Percentiles rank a stretch among this genome's conserved stretches.
Evolutionary conservation across 1,140 invertebrate species (phyloP).

Genomic region (Brachionus angularis): DNA sequence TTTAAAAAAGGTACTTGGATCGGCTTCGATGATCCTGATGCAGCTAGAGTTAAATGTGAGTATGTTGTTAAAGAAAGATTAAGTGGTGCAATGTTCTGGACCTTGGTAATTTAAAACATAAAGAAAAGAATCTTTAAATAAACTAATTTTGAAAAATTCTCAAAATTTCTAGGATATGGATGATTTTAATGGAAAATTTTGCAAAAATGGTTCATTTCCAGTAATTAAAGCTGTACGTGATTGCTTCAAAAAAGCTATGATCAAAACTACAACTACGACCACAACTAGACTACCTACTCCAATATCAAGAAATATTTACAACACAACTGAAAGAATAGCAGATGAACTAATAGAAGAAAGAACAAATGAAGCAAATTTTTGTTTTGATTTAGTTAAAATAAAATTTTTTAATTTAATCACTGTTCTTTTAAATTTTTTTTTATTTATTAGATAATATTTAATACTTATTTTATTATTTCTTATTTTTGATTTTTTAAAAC

Average conservation of each 20-base stretch:
- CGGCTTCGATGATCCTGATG: slow-evolving; percentile 42
- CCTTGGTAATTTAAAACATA: not conserved
- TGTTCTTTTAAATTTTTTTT: too few species aligned
- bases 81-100: slow-evolving; percentile 38
- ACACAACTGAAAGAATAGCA: not conserved
- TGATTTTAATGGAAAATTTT: slow-evolving; percentile 51
- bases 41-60: slow-evolving; percentile 42
- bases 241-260: slow-evolving; percentile 42
- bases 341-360: not conserved
- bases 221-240: slow-evolving; percentile 59
- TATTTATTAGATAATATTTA: too few species aligned
- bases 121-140: too few species aligned
- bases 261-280: slow-evolving; percentile 39
- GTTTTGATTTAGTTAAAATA: too few species aligned
- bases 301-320: not conserved
- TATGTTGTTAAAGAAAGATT: slow-evolving; percentile 36
- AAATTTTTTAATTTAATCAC: too few species aligned
- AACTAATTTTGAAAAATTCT: too few species aligned
- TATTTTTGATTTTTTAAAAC: too few species aligned
- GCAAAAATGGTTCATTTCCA: slow-evolving; percentile 61
- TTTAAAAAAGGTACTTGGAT: slow-evolving; percentile 43
- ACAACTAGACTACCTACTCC: not conserved
- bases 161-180: slow-evolving; percentile 62
- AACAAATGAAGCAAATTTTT: not conserved
- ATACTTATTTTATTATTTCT: too few species aligned